phyloP scores from a whole-genome alignment of 2,888 invertebrate genomes.

The Brachypterus glaber region DNA sequence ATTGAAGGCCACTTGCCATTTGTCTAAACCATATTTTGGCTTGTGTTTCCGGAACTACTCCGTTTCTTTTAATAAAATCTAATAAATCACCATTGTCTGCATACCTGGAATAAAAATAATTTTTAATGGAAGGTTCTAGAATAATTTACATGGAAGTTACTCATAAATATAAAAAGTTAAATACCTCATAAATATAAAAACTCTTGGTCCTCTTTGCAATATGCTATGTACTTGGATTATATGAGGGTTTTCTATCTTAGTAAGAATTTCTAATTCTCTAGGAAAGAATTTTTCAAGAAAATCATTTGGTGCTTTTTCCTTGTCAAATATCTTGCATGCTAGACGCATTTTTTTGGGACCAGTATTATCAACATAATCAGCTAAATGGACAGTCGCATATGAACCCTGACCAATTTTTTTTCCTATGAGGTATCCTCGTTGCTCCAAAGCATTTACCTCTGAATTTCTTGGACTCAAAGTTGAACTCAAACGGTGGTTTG shows the following conservation, averaged over 20 bases:
- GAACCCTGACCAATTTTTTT: slow-evolving; percentile 87
- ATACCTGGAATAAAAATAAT: slow-evolving; percentile 42
- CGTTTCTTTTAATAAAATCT: slow-evolving; percentile 71
- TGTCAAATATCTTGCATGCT: slow-evolving; percentile 87
- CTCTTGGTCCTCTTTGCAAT: slow-evolving; percentile 69
- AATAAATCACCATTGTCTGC: slow-evolving; percentile 86
- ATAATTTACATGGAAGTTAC: slow-evolving; percentile 1
- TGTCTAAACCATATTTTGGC: slow-evolving; percentile 78
- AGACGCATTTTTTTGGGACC: slow-evolving; percentile 64
- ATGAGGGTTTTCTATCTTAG: slow-evolving; percentile 81
- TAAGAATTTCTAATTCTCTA: slow-evolving; percentile 81
- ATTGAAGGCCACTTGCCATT: slow-evolving; percentile 74
- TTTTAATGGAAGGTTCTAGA: too few relatives aligned
- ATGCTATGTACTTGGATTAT: slow-evolving; percentile 85
- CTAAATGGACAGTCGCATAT: slow-evolving; percentile 82
- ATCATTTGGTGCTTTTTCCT: slow-evolving; percentile 78
- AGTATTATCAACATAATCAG: slow-evolving; percentile 66
- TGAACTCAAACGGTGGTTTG: too few relatives aligned
- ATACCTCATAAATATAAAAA: slow-evolving; percentile 83
- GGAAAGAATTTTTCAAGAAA: slow-evolving; percentile 90
- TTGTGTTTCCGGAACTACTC: slow-evolving; percentile 68
- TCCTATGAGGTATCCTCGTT: slow-evolving; percentile 67
- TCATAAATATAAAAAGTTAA: too few relatives aligned
- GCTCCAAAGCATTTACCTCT: slow-evolving; percentile 75
- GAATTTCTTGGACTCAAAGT: slow-evolving; percentile 71